Evolutionary conservation across 2,113 vertebrate species (phyloP), one percentile per base, ranked within the genome.

Genomic region (Smithornis capensis): DNA sequence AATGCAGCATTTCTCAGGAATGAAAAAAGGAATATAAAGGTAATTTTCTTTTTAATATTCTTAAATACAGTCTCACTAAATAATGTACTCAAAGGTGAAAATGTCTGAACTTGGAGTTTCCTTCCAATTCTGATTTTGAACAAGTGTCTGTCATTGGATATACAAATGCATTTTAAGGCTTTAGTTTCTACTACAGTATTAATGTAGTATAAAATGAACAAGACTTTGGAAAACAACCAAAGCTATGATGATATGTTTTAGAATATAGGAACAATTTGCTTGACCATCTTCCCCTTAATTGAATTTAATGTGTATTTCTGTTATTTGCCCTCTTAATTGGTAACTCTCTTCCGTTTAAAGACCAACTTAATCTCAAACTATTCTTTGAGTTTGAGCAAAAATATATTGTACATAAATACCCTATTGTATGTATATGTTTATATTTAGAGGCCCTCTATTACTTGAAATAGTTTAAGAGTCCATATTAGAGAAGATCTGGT

Each of bases 381-480:
- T 49, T 83, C 13, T 49, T 83, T 57, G 37, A 29, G 53, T 56
- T 73, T 50, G 29, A 85, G 12, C 28, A 79, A 65, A 69, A 70
- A 3, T 70, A 40, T 31, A 75, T 70, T 70, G 9, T 53, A 7
- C 57, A 19, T 57, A 44, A 38, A 28, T 56, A 28, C 23, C 15
- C 0, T n/a, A 21, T 40, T 83, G 24, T 70, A 4, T 70, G 1
- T n/a, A 3, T 45, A 1, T 45, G 6, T 23, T 4, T 71, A 12
- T 79, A 24, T 53, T 59, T 7, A 60, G 19, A 87, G 67, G 15
- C 12, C 12, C 8, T 73, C 19, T 73, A 10, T 68, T 89, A 42
- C 11, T 28, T 83, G 40, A 77, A 69, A 19, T 68, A 76, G 49
- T 4, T 50, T 8, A 44, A 49, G 42, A 53, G 29, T 63, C 35